These are phyloP conservation scores for Cataglyphis cursor DNA, from an alignment of 2,888 invertebrate genomes.

Conservation along the genomic window DNA sequence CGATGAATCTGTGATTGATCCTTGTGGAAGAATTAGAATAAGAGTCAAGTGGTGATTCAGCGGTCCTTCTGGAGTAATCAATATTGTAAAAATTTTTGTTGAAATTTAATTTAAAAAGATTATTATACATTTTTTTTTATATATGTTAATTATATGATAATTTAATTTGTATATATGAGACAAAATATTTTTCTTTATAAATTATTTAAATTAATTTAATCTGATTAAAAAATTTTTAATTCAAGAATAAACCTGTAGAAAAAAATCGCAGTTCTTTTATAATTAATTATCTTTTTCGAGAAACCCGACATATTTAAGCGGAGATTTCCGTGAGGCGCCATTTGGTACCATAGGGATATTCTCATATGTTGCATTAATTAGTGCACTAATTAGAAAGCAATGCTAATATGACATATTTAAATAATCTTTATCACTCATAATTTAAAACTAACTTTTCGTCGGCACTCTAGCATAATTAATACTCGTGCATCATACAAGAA, in stretches of 20 bases:
- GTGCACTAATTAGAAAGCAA: slow-evolving; percentile 4
- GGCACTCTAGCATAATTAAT: background rate
- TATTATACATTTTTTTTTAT: background rate
- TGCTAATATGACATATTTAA: slow-evolving; percentile 10
- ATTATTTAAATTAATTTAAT: slow-evolving; percentile 8
- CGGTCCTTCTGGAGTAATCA: background rate
- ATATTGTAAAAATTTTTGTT: background rate
- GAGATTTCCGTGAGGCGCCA: background rate
- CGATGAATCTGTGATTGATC: slow-evolving; percentile 12
- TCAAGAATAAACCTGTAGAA: background rate
- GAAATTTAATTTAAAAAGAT: background rate
- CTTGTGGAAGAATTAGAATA: slow-evolving; percentile 25
- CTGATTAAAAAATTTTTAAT: background rate
- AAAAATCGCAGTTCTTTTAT: background rate
- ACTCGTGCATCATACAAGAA: background rate
- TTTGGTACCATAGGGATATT: background rate
- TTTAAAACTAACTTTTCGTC: slow-evolving; percentile 13
- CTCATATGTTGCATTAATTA: slow-evolving; percentile 32
- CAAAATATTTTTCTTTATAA: background rate
- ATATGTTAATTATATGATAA: background rate
- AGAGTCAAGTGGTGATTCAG: slow-evolving; percentile 5
- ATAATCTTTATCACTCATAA: slow-evolving; percentile 12
- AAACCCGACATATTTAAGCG: background rate
- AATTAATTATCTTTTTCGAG: background rate
- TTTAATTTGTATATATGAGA: background rate